Evolutionary conservation across 2,113 vertebrate species (phyloP), one percentile per base, ranked within the genome.

Genomic region (Eurypyga helias): DNA sequence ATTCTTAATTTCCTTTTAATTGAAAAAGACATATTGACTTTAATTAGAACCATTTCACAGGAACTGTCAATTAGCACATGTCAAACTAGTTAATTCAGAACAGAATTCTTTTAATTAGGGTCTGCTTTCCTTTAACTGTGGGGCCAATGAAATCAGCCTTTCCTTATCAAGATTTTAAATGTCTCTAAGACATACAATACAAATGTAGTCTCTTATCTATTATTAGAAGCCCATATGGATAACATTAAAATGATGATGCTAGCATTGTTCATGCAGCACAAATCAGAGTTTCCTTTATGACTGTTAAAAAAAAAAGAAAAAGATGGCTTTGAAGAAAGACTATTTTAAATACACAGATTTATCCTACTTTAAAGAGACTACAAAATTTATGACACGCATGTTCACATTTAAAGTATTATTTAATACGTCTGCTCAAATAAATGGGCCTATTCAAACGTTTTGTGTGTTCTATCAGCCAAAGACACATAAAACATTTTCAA

Each of bases 181-280:
- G 97, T 98, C 97, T 98, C 92, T 97, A 97, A 98, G 96, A 98
- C 97, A 97, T 98, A 98, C 98, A 98, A 97, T 98, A 98, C 97
- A 98, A 98, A 98, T 98, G 96, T 98, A 98, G 97, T 93, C 96
- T 98, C 97, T 98, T 98, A 97, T 97, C 97, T 98, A 98, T 98
- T 98, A 98, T 98, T 98, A 98, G 98, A 98, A 98, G 98, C 98
- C 98, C 98, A 98, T 98, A 98, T 98, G 98, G 98, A 98, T 98
- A 99, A 98, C 98, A 98, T 98, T 98, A 99, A 99, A 99, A 99
- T 98, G 98, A 99, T 98, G 98, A 98, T 98, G 90, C 96, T 97
- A 96, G 92, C 97, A 97, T 98, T 98, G 98, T 98, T 98, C 97
- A 93, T 96, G 96, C 92, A 95, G 96, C 96, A 97, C 96, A 98